Evolutionary conservation across 1,140 invertebrate species (phyloP).

Genomic region (Nomia melanderi): DNA sequence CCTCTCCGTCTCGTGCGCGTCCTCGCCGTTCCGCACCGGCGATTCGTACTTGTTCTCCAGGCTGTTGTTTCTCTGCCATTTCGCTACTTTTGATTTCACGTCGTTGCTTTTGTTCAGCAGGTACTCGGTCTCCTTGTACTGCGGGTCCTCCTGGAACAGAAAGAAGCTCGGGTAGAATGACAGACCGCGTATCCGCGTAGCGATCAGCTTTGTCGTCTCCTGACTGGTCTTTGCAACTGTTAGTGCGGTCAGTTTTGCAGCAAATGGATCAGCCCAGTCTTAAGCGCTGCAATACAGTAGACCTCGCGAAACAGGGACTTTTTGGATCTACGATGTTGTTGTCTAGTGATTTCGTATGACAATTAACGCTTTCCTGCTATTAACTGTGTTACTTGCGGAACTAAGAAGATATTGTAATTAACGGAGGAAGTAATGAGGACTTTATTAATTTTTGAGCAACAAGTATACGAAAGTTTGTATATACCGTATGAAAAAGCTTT

Average conservation of each 20-base stretch:
- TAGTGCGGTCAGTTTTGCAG: background rate
- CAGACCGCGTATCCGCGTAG: background rate
- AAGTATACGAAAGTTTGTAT: too few relatives aligned
- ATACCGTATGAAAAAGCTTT: too few relatives aligned
- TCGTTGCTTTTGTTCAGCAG: slow-evolving; percentile 38
- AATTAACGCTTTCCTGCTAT: too few relatives aligned
- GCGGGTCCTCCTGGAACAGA: slow-evolving; percentile 55
- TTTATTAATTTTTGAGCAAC: too few relatives aligned
- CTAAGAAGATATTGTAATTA: too few relatives aligned
- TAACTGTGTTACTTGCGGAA: too few relatives aligned
- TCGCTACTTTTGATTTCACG: slow-evolving; percentile 36
- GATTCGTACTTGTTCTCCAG: slow-evolving; percentile 42
- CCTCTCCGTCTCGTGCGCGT: background rate
- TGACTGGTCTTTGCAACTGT: background rate
- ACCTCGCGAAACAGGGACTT: too few relatives aligned
- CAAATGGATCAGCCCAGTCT: too few relatives aligned
- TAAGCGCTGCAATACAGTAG: too few relatives aligned
- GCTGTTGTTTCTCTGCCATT: slow-evolving; percentile 47
- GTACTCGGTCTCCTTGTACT: slow-evolving; percentile 32
- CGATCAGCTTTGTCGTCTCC: background rate
- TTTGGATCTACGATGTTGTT: too few relatives aligned
- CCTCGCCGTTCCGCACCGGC: background rate
- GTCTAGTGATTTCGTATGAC: too few relatives aligned
- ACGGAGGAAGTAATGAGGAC: too few relatives aligned
- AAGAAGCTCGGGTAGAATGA: slow-evolving; percentile 7